Conservation (phyloP, 2,888 invertebrate species). For the Lasioglossum leucozonium region DNA sequence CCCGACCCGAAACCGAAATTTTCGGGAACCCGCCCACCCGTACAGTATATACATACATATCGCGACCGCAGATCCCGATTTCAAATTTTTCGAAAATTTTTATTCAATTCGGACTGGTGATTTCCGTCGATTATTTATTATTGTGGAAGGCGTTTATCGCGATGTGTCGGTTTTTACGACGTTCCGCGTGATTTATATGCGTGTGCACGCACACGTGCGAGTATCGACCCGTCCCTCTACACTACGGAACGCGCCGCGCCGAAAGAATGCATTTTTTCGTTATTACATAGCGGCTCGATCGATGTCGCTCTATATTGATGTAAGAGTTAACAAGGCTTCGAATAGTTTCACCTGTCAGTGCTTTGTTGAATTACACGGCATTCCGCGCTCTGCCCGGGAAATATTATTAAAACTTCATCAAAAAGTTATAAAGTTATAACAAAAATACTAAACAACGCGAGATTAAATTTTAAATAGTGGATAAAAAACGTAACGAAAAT, state of each 20-base stretch:
- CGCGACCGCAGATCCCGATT: background rate
- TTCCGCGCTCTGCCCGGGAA: background rate
- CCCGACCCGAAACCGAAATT: too few relatives aligned
- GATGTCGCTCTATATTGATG: background rate
- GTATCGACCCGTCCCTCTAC: conserved; percentile 21
- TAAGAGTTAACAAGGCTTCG: background rate
- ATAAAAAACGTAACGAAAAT: background rate
- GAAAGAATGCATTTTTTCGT: background rate
- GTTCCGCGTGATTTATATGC: conserved; percentile 18
- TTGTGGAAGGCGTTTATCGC: conserved; percentile 22
- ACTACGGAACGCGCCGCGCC: background rate
- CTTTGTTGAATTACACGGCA: background rate
- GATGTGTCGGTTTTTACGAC: conserved; percentile 26
- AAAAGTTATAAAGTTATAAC: background rate
- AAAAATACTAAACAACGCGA: background rate
- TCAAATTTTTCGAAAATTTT: background rate
- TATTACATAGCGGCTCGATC: background rate
- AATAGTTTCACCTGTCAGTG: background rate
- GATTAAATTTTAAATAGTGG: background rate
- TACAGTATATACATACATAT: too few relatives aligned
- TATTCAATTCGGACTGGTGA: background rate
- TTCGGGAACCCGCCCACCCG: too few relatives aligned
- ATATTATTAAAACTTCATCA: background rate
- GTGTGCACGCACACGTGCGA: conserved; percentile 7
- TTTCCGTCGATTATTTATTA: conserved; percentile 7